Evolutionary conservation across 2,113 vertebrate genomes (phyloP).

Genomic region (Proterorhinus semilunaris): DNA sequence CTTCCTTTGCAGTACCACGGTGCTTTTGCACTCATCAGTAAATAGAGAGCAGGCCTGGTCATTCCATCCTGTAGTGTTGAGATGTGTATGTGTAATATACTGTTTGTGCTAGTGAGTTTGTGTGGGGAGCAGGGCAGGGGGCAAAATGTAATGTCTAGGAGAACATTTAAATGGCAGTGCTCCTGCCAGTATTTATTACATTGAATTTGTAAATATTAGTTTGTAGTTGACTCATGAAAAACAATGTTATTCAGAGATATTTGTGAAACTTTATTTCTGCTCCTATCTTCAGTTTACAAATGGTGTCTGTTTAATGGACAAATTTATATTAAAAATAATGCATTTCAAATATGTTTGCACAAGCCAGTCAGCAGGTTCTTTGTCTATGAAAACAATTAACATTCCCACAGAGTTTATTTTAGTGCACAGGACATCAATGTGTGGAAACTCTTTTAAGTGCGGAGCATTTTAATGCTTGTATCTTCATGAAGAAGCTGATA

Average conservation of each 20-base stretch:
- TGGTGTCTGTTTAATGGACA: slow-evolving; percentile 61
- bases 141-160: slow-evolving; percentile 30
- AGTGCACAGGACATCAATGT: slow-evolving; percentile 23
- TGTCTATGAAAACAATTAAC: slow-evolving; percentile 44
- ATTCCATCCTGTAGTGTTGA: slow-evolving; percentile 38
- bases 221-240: slow-evolving; percentile 65
- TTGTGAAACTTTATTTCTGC: slow-evolving; percentile 44
- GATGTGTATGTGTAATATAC: slow-evolving; percentile 14
- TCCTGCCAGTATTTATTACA: slow-evolving; percentile 77
- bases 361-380: slow-evolving; percentile 20
- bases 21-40: slow-evolving; percentile 31
- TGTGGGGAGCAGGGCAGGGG: slow-evolving; percentile 14
- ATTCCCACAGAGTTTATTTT: slow-evolving; percentile 54
- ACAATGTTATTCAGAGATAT: slow-evolving; percentile 57
- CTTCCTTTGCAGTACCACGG: slow-evolving; percentile 57
- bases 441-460: slow-evolving; percentile 11
- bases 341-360: slow-evolving; percentile 54
- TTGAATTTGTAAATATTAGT: slow-evolving; percentile 64
- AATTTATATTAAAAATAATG: slow-evolving; percentile 67
- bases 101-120: slow-evolving; percentile 19
- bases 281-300: slow-evolving; percentile 60
- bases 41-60: slow-evolving; percentile 34
- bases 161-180: slow-evolving; percentile 47
- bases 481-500: slow-evolving; percentile 52
- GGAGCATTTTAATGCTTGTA: slow-evolving; percentile 39